Base-by-base conservation (phyloP, 2,113 vertebrate genomes). In the Megaceryle torquata region DNA sequence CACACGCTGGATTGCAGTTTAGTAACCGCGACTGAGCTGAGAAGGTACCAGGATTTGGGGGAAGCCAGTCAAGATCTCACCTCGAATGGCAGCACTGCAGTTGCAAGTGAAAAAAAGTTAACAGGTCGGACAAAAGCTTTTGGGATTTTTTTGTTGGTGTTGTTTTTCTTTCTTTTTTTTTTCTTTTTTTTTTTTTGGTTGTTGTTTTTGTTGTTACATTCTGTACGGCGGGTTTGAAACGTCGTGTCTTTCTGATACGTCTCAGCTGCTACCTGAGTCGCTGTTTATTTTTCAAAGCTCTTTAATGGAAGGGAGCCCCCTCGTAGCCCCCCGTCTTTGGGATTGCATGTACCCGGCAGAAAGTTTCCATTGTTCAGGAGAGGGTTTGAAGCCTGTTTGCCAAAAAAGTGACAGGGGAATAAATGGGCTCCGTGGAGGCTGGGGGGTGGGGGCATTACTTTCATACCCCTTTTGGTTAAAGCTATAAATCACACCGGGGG, bases 341-440 rank as follows among this genome's bases (percentile, higher is more conserved):
- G 74, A 29, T 96, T 95, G 83, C 91, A 16, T 95, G 88, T 67
- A 91, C 91, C 89, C 89, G 64, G 94, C 95, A 97, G 91, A 96
- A 96, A 95, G 95, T 97, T 96, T 96, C 94, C 95, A 96, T 96
- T 95, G 96, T 97, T 96, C 93, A 54, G 74, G 87, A 90, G 59
- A 89, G 86, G 88, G 83, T 86, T 95, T 83, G 88, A 88, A 95
- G 81, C 86, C 60, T 92, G 81, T 86, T 97, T 96, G 86, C 94
- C 92, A 96, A 95, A 94, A 94, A 97, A 97, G 93, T 95, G 95
- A 96, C 95, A 96, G 93, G 92, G 89, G 87, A 97, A 94, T 90
- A 95, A 95, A 96, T 95, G 95, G 93, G 88, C 77, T 96, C 93
- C 67, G 59, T 72, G 87, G 78, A 93, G 81, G 44, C 76, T 95